Conservation (phyloP, 2,113 vertebrate genomes). For the Micronycteris hirsuta region DNA sequence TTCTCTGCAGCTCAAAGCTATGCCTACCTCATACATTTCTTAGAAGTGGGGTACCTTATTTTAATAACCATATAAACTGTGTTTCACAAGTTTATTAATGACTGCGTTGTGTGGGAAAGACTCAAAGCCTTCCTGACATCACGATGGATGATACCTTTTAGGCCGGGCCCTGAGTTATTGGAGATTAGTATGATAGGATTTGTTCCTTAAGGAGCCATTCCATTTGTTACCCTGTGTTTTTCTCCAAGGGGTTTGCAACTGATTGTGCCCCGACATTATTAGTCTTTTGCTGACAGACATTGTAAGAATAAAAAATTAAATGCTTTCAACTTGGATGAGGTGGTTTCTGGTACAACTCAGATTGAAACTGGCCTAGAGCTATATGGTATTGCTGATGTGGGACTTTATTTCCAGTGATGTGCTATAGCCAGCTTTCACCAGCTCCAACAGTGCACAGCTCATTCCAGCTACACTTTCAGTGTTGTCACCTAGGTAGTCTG, state of each 20-base stretch:
- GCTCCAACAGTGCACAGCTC: background rate
- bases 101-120: background rate
- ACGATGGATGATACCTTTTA: background rate
- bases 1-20: background rate
- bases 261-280: constrained; percentile 4
- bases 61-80: background rate
- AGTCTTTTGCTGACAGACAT: constrained; percentile 29
- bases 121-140: constrained; percentile 6
- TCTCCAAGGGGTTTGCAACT: background rate
- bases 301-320: constrained; percentile 26
- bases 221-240: background rate
- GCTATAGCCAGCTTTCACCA: background rate
- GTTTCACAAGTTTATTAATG: background rate
- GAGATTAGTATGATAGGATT: background rate
- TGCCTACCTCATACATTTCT: background rate
- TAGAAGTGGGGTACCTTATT: background rate
- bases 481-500: background rate
- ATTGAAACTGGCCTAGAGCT: background rate
- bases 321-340: background rate
- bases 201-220: constrained; percentile 39
- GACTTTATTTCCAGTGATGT: background rate
- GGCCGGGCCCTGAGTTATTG: background rate
- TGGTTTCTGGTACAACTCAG: background rate
- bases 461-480: background rate
- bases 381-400: background rate